These are phyloP conservation scores for Dendroctonus ponderosae DNA, from an alignment of 1,140 invertebrate genomes.

Conservation along the genomic window DNA sequence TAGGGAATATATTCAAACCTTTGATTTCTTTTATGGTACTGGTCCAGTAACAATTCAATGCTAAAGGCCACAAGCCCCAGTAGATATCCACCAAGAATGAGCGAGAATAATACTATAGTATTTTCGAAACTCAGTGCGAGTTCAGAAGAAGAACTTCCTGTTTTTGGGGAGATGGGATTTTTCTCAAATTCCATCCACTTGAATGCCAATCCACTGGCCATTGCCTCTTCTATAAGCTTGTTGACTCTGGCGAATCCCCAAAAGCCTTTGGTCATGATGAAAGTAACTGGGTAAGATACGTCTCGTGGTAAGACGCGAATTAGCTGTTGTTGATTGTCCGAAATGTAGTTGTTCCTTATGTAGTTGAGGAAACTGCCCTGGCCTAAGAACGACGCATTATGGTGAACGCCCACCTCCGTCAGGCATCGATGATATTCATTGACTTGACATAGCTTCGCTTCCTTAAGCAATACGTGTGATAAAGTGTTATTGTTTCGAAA, in stretches of 20 bases:
- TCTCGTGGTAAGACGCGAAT: slow-evolving; percentile 1
- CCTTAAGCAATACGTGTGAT: neutral
- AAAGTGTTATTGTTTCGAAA: slow-evolving; percentile 7
- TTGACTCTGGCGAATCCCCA: slow-evolving; percentile 17
- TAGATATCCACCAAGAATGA: too few species aligned
- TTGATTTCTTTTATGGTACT: too few species aligned
- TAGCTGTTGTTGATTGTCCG: neutral
- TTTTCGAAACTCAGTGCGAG: too few species aligned
- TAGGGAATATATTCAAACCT: too few species aligned
- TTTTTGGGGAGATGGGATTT: neutral
- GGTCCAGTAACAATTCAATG: too few species aligned
- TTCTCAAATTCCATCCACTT: slow-evolving; percentile 18
- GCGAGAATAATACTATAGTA: too few species aligned
- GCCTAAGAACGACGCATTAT: slow-evolving; percentile 13
- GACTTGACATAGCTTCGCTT: slow-evolving; percentile 3
- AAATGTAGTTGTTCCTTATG: slow-evolving; percentile 6
- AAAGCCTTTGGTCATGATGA: slow-evolving; percentile 27
- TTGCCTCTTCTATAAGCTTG: neutral
- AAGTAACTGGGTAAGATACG: slow-evolving; percentile 12
- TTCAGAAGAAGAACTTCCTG: too few species aligned
- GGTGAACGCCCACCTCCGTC: slow-evolving; percentile 2
- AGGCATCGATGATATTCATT: slow-evolving; percentile 9
- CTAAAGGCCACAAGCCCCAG: too few species aligned
- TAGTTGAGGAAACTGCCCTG: slow-evolving; percentile 15
- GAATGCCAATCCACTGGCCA: slow-evolving; percentile 4